Percentiles rank a stretch among this genome's conserved stretches.
These are phyloP conservation scores for Megaustenia siamemsis DNA, from an alignment of 2,888 invertebrate species.

Conservation along the genomic window DNA sequence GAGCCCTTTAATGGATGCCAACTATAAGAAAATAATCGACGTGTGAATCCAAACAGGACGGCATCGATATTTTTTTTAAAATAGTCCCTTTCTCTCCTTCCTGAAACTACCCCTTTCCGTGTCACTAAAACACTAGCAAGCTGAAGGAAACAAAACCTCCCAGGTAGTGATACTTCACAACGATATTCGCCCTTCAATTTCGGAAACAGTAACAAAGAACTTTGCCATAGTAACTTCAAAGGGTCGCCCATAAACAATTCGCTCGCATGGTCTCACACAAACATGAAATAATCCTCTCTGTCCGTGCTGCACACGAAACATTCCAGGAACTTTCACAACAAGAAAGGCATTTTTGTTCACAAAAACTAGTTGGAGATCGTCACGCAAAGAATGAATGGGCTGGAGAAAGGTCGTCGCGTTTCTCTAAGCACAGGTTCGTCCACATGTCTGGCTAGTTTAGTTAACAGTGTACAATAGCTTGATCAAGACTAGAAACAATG, in stretches of 20 bases:
- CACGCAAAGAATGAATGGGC: background rate
- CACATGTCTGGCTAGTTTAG: background rate
- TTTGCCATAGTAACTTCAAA: background rate
- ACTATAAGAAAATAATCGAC: no score
- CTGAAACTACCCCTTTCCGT: no score
- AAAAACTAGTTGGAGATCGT: background rate
- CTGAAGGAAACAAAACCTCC: no score
- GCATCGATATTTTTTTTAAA: no score
- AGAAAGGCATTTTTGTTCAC: constrained; percentile 1
- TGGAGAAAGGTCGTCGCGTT: background rate
- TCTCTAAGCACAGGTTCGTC: background rate
- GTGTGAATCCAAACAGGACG: no score
- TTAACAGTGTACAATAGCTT: background rate
- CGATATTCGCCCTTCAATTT: no score
- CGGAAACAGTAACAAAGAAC: background rate
- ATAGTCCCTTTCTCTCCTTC: no score
- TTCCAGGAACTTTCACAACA: constrained; percentile 3
- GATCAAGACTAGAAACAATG: background rate
- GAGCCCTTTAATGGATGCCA: no score
- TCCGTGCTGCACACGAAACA: background rate
- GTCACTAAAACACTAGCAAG: no score
- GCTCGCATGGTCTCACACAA: background rate
- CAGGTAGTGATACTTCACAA: no score
- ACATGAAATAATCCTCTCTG: background rate
- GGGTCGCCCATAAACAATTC: background rate